A percentile compares a stretch with the other conserved stretches of the same genome.
Evolutionary conservation across 1,140 invertebrate genomes (phyloP).

Genomic region (Drosophila subobscura): DNA sequence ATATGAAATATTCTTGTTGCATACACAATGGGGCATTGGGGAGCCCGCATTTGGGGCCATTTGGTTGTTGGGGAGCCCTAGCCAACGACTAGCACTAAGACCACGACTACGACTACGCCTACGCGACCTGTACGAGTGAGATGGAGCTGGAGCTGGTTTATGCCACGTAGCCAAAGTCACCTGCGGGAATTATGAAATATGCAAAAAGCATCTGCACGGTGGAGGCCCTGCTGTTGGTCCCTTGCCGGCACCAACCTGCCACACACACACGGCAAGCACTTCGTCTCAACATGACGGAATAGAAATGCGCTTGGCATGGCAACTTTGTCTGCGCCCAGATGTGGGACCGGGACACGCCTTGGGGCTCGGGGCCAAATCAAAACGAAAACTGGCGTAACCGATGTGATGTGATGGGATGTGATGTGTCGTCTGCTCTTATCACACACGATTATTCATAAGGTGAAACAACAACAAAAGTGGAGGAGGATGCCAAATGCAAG

Average conservation of each 20-base stretch:
- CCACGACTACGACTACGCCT: too few relatives aligned
- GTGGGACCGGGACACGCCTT: conserved; percentile 9
- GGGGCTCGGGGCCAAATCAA: conserved; percentile 24
- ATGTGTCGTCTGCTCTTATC: conserved; percentile 41
- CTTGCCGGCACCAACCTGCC: not conserved
- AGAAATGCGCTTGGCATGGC: conserved; percentile 48
- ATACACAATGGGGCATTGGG: conserved; percentile 67
- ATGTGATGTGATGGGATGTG: conserved; percentile 28
- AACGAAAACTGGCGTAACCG: conserved; percentile 54
- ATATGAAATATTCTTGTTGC: conserved; percentile 63
- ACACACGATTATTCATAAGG: conserved; percentile 47
- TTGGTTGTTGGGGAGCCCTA: conserved; percentile 57
- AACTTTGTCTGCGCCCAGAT: conserved; percentile 38
- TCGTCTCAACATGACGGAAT: conserved; percentile 37
- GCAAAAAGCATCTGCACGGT: conserved; percentile 58
- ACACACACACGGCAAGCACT: conserved; percentile 13
- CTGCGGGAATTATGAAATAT: conserved; percentile 79
- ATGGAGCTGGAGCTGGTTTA: too few relatives aligned
- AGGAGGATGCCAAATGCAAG: conserved; percentile 17
- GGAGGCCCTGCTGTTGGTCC: conserved; percentile 13
- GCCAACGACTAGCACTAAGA: conserved; percentile 2
- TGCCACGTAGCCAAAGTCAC: conserved; percentile 33
- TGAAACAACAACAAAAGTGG: conserved; percentile 15
- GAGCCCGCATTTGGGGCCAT: conserved; percentile 48
- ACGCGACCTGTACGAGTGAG: too few relatives aligned